Conservation (phyloP, 2,113 vertebrate genomes). For the Symphodus melops region DNA sequence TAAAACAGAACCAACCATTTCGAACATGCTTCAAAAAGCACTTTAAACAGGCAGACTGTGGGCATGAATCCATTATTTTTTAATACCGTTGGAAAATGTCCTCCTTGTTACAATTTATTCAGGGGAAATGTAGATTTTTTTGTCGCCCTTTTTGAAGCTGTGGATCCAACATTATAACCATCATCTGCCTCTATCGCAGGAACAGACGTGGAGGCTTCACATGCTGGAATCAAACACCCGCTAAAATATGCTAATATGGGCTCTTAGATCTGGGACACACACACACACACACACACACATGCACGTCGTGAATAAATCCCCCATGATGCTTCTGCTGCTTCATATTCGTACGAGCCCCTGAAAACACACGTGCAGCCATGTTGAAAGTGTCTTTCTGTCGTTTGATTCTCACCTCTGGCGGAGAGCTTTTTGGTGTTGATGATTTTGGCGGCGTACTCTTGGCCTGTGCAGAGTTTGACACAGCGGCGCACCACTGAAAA, state of each 20-base stretch:
- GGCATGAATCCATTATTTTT: not conserved
- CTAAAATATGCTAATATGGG: constrained; percentile 65
- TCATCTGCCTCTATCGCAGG: constrained; percentile 38
- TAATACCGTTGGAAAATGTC: not conserved
- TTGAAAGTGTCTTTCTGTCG: too few relatives aligned
- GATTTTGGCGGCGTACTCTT: constrained; percentile 96
- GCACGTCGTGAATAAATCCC: constrained; percentile 25
- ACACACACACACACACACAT: constrained; percentile 11
- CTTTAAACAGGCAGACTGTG: not conserved
- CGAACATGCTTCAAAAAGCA: not conserved
- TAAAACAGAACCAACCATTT: not conserved
- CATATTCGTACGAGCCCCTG: not conserved
- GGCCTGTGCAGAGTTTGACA: constrained; percentile 94
- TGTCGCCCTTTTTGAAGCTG: not conserved
- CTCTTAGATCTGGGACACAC: constrained; percentile 55
- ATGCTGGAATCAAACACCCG: constrained; percentile 48
- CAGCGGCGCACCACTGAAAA: constrained; percentile 97
- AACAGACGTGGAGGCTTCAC: constrained; percentile 65
- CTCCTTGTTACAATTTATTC: not conserved
- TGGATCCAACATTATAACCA: constrained; percentile 31
- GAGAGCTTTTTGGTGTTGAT: constrained; percentile 99
- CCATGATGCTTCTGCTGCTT: constrained; percentile 23
- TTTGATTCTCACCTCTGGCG: constrained; percentile 88
- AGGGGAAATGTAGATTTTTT: constrained; percentile 11
- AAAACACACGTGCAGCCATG: not conserved